phyloP scores from a whole-genome alignment of 2,888 invertebrate species.

The Ochlodes sylvanus region DNA sequence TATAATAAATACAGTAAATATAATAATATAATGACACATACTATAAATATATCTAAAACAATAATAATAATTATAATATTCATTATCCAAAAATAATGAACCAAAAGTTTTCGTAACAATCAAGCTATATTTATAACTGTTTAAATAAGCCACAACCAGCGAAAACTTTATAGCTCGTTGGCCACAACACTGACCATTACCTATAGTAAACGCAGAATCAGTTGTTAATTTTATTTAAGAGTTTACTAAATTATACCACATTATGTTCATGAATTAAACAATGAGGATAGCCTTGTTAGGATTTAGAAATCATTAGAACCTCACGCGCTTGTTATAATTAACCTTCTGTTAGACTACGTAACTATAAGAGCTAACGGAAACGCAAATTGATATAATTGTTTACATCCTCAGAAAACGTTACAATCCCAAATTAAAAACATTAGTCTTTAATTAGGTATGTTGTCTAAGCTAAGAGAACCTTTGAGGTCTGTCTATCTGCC shows the following conservation, averaged over 20 bases:
- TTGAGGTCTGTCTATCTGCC: too few species aligned
- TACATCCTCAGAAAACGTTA: slow-evolving; percentile 38
- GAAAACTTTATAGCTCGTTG: too few species aligned
- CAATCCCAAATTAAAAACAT: neutral
- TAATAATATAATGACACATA: too few species aligned
- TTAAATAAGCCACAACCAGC: too few species aligned
- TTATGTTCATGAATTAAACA: slow-evolving; percentile 34
- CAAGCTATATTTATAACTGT: too few species aligned
- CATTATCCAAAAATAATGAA: too few species aligned
- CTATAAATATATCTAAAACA: too few species aligned
- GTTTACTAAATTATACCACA: neutral
- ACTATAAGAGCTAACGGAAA: slow-evolving; percentile 48
- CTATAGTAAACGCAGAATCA: too few species aligned
- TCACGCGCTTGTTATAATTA: slow-evolving; percentile 45
- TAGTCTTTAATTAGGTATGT: neutral
- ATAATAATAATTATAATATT: too few species aligned
- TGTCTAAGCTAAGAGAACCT: neutral
- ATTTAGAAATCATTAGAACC: slow-evolving; percentile 48
- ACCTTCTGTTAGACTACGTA: slow-evolving; percentile 46
- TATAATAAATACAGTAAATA: too few species aligned
- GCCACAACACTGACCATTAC: too few species aligned
- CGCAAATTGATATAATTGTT: slow-evolving; percentile 45
- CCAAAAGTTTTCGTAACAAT: too few species aligned
- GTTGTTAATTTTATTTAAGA: neutral
- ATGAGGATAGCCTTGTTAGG: slow-evolving; percentile 44